Evolutionary conservation across 2,888 invertebrate genomes (phyloP).

Genomic region (Limenitis camilla): DNA sequence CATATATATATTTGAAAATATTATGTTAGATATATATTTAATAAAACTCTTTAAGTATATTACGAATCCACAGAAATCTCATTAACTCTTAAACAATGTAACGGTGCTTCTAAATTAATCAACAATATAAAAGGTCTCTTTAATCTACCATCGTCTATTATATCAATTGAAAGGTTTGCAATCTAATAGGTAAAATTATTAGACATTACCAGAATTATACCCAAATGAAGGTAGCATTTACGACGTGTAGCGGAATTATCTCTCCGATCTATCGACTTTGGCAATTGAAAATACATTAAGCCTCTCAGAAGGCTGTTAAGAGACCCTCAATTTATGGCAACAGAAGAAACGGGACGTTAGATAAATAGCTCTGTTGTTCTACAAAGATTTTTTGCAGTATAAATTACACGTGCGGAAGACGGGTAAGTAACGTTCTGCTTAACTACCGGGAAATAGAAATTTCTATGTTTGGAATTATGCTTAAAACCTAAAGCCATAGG

Average conservation of each 20-base stretch:
- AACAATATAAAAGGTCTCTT: no score
- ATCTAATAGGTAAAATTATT: background rate
- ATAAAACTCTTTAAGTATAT: no score
- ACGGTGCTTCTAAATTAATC: no score
- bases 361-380: slow-evolving; percentile 27
- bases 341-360: slow-evolving; percentile 28
- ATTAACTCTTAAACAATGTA: no score
- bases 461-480: background rate
- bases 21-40: no score
- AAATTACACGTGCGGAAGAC: slow-evolving; percentile 17
- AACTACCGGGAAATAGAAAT: slow-evolving; percentile 5
- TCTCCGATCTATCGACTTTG: slow-evolving; percentile 43
- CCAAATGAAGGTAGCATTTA: slow-evolving; percentile 12
- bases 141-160: background rate
- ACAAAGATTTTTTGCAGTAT: slow-evolving; percentile 20
- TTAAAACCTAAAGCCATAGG: no score
- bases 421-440: slow-evolving; percentile 4
- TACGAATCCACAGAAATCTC: no score
- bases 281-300: slow-evolving; percentile 51
- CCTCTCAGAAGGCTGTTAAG: slow-evolving; percentile 44
- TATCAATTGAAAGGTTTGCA: background rate
- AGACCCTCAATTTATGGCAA: slow-evolving; percentile 40
- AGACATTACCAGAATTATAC: slow-evolving; percentile 8
- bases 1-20: no score
- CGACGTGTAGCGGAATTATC: slow-evolving; percentile 32